Percentiles rank a stretch among this genome's conserved stretches.
Conservation (phyloP, 2,113 vertebrate genomes). For the Oreochromis aureus region DNA sequence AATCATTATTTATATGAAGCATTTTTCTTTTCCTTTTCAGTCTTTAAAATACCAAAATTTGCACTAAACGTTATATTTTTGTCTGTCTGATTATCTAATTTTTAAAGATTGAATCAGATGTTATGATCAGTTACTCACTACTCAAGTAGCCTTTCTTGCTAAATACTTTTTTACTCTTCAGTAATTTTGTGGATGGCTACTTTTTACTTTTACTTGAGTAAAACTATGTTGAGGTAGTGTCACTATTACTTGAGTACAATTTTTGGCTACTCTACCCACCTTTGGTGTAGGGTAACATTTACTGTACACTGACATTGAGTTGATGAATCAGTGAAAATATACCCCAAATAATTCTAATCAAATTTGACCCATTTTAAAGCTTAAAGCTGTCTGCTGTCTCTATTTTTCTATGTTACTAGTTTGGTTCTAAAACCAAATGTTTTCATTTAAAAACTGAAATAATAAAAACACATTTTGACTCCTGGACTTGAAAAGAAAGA, state of each 20-base stretch:
- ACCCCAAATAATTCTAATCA: neutral
- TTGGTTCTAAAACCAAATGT: neutral
- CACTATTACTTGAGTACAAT: neutral
- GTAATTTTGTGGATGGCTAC: neutral
- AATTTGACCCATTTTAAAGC: neutral
- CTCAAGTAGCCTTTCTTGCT: neutral
- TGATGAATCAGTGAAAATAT: neutral
- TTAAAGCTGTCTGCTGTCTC: neutral
- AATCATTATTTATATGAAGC: neutral
- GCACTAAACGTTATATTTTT: neutral
- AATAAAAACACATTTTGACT: neutral
- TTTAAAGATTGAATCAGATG: neutral
- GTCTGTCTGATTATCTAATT: neutral
- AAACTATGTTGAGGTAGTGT: neutral
- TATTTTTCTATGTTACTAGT: neutral
- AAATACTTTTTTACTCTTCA: neutral
- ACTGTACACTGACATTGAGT: neutral
- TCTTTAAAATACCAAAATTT: neutral
- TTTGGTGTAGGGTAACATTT: neutral
- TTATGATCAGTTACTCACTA: neutral
- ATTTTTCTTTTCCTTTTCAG: neutral
- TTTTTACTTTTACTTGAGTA: neutral
- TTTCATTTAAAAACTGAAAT: neutral
- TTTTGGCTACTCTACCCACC: neutral
- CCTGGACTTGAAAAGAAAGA: neutral